These are phyloP conservation scores for Phaethon lepturus DNA, from an alignment of 2,113 vertebrate genomes.

Conservation along the genomic window DNA sequence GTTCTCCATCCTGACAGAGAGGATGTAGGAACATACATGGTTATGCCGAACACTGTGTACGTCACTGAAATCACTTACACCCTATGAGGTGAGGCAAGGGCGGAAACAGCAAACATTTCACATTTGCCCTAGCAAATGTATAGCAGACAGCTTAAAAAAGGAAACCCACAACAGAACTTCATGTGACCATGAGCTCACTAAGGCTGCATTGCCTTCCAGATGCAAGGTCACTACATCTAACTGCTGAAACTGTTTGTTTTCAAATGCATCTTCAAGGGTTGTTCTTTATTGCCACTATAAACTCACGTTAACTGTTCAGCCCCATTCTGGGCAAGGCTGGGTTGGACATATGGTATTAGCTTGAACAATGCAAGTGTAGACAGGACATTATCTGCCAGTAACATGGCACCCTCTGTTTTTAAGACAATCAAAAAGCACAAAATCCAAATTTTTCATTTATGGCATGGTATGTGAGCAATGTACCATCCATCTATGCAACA, in stretches of 20 bases:
- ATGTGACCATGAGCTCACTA: not conserved
- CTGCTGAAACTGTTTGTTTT: conserved; percentile 41
- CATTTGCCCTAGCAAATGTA: not conserved
- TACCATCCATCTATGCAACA: not conserved
- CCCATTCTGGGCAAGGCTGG: not conserved
- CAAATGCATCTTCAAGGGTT: not conserved
- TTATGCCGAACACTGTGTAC: not conserved
- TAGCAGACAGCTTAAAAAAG: not conserved
- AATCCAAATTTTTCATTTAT: not conserved
- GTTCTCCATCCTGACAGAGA: not conserved
- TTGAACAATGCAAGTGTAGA: not conserved
- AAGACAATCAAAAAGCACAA: not conserved
- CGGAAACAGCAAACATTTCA: not conserved
- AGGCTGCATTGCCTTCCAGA: not conserved
- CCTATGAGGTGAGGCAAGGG: not conserved
- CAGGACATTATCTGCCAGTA: not conserved
- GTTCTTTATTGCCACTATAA: conserved; percentile 21
- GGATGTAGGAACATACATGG: not conserved
- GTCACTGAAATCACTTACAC: not conserved
- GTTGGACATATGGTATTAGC: not conserved
- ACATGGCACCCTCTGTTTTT: not conserved
- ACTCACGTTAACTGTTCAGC: not conserved
- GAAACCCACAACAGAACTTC: not conserved
- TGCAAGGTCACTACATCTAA: not conserved
- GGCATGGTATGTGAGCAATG: not conserved